Conservation (phyloP, 2,113 vertebrate species). For the Crotalus viridis region DNA sequence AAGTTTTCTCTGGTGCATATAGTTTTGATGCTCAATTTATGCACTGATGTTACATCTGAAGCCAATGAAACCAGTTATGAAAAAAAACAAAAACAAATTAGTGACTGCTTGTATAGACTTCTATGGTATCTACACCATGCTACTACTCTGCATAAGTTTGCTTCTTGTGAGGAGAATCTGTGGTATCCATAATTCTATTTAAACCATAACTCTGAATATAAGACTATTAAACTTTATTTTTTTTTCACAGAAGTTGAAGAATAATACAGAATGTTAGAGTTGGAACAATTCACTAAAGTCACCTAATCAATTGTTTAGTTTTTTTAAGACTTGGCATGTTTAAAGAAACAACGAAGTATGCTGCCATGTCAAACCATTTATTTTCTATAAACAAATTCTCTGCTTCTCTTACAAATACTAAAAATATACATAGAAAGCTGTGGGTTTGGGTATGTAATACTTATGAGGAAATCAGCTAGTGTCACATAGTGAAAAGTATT, state of each 20-base stretch:
- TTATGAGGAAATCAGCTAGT: neutral
- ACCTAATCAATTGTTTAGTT: neutral
- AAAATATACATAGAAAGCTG: neutral
- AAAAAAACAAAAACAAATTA: neutral
- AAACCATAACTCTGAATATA: neutral
- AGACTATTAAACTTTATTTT: neutral
- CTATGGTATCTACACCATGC: neutral
- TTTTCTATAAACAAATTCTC: neutral
- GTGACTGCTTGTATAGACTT: too few relatives aligned
- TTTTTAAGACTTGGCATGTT: neutral
- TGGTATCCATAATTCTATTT: conserved; percentile 15
- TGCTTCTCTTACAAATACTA: conserved; percentile 41
- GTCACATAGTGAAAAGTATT: neutral
- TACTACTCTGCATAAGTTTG: neutral
- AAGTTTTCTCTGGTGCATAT: neutral
- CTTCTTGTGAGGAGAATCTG: conserved; percentile 31
- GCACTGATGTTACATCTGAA: neutral
- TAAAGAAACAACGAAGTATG: neutral
- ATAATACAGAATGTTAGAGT: neutral
- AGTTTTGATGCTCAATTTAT: neutral
- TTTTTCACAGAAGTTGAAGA: neutral
- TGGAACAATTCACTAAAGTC: neutral
- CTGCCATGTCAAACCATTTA: neutral
- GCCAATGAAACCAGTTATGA: neutral
- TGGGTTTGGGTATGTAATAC: neutral